Evolutionary conservation across 2,113 vertebrate species (phyloP).

Genomic region (Xyliphius kryptos): DNA sequence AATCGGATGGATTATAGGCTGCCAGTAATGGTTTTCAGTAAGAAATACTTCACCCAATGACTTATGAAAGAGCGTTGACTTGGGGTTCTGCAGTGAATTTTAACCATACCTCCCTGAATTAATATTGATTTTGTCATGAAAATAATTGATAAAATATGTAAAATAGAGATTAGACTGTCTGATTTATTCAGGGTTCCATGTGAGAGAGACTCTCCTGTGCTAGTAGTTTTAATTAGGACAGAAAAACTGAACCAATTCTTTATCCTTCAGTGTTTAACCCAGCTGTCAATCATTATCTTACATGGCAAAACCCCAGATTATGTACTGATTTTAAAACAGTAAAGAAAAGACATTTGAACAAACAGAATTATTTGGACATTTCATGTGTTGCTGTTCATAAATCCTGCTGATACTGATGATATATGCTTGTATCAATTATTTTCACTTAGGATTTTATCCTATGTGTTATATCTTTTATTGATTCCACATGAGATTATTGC

Average conservation of each 20-base stretch:
- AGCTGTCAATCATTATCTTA: slow-evolving; percentile 13
- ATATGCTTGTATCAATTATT: not conserved
- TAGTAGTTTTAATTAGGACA: not conserved
- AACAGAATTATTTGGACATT: slow-evolving; percentile 10
- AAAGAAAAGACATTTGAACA: not conserved
- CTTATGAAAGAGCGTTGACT: not conserved
- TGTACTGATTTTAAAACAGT: not conserved
- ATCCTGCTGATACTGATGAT: not conserved
- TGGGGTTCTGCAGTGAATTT: not conserved
- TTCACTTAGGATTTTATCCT: no score
- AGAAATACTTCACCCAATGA: slow-evolving; percentile 16
- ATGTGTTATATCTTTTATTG: no score
- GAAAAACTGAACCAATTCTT: not conserved
- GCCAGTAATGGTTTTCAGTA: not conserved
- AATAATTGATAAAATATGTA: slow-evolving; percentile 16
- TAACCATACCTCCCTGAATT: slow-evolving; percentile 7
- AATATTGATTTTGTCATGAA: slow-evolving; percentile 25
- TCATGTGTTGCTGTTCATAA: slow-evolving; percentile 8
- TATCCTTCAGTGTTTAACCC: not conserved
- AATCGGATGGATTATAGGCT: slow-evolving; percentile 2
- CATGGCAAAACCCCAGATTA: not conserved
- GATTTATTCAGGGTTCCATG: slow-evolving; percentile 1
- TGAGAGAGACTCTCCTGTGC: slow-evolving; percentile 1
- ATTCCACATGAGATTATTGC: slow-evolving; percentile 14
- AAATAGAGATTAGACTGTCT: slow-evolving; percentile 5